Percentiles rank a stretch among this genome's conserved stretches.
Conservation (phyloP, 1,140 invertebrate genomes). For the Caenorhabditis briggsae region DNA sequence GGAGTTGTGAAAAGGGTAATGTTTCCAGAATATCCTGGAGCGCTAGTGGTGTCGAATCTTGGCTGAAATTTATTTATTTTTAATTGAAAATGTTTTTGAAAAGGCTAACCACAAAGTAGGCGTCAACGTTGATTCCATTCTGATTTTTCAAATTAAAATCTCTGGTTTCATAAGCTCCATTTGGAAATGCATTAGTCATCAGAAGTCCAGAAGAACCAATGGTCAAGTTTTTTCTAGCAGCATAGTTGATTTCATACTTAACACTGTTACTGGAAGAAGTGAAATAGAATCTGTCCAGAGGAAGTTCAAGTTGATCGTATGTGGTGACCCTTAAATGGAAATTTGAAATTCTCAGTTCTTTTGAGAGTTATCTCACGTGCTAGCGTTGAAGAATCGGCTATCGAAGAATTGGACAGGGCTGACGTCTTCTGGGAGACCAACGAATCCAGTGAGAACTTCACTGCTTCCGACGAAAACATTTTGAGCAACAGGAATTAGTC, state of each 20-base stretch:
- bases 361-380: background rate
- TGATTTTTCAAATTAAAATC: constrained; percentile 29
- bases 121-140: constrained; percentile 8
- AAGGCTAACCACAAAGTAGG: background rate
- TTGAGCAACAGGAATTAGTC: constrained; percentile 10
- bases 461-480: background rate
- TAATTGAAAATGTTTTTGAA: background rate
- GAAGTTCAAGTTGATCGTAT: constrained; percentile 38
- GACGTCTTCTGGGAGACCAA: background rate
- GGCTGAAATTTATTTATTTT: background rate
- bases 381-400: background rate
- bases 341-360: background rate
- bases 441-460: background rate
- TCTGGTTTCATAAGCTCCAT: background rate
- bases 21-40: background rate
- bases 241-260: constrained; percentile 30
- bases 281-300: constrained; percentile 20
- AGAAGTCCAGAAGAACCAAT: constrained; percentile 40
- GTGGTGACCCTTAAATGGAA: background rate
- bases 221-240: background rate
- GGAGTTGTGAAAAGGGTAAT: background rate
- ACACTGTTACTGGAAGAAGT: background rate
- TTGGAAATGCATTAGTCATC: constrained; percentile 25
- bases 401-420: background rate
- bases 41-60: constrained; percentile 11